phyloP scores from a whole-genome alignment of 2,797 vertebrate genomes.

The Cichlasoma orientale region DNA sequence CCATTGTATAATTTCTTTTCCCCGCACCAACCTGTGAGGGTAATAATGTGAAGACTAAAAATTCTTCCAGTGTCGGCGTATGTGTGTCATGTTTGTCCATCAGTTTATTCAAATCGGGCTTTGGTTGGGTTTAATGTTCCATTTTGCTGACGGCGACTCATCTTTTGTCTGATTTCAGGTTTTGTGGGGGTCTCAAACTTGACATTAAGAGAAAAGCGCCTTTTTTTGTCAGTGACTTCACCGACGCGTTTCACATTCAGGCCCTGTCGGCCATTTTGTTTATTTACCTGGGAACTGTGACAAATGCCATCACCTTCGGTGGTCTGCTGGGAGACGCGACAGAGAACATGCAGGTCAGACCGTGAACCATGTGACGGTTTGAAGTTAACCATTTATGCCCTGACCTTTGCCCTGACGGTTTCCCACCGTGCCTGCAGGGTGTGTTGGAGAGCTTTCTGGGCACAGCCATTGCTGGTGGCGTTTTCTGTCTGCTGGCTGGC shows the following conservation, averaged over 20 bases:
- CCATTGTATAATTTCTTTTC: background rate
- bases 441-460: constrained; percentile 98
- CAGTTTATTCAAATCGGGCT: no score
- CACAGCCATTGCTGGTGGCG: constrained; percentile 88
- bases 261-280: constrained; percentile 94
- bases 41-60: background rate
- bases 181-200: constrained; percentile 94
- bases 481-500: constrained; percentile 93
- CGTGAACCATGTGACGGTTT: background rate
- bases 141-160: background rate
- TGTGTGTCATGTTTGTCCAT: background rate
- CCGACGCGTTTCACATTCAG: constrained; percentile 93
- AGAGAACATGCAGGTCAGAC: constrained; percentile 96
- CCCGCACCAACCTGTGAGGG: no score
- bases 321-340: constrained; percentile 97
- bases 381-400: accelerated
- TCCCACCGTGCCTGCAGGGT: constrained; percentile 69
- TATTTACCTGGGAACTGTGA: constrained; percentile 97
- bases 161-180: constrained; percentile 73
- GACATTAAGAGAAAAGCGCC: constrained; percentile 96
- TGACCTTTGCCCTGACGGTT: background rate
- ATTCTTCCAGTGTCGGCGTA: background rate
- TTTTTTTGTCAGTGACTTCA: constrained; percentile 95
- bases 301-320: constrained; percentile 98
- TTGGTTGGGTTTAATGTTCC: background rate